These are phyloP conservation scores for Choloepus didactylus DNA, from an alignment of 2,797 vertebrate species.

Conservation along the genomic window DNA sequence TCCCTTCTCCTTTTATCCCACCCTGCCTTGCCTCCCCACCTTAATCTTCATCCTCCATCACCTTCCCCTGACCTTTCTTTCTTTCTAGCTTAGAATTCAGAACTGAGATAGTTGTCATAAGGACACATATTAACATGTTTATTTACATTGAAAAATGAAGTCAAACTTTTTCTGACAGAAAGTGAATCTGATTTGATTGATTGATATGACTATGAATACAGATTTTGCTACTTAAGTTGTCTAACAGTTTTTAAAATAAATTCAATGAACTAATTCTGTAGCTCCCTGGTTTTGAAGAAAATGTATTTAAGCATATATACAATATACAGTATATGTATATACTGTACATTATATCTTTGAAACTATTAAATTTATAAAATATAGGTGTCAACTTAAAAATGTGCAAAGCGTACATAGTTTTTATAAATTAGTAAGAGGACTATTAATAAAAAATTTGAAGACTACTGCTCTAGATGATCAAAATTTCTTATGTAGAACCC, in stretches of 20 bases:
- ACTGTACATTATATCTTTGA: background rate
- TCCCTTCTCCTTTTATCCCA: background rate
- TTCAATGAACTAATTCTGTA: constrained; percentile 35
- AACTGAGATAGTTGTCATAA: background rate
- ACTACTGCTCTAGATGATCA: constrained; percentile 2
- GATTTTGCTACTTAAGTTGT: constrained; percentile 30
- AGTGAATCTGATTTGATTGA: constrained; percentile 26
- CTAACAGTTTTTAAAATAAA: constrained; percentile 47
- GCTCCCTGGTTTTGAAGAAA: constrained; percentile 6
- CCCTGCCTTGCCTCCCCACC: background rate
- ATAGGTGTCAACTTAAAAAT: background rate
- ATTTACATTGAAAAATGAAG: constrained; percentile 54
- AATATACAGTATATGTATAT: background rate
- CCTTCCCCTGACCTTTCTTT: background rate
- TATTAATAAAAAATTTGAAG: constrained; percentile 21
- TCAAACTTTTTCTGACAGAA: constrained; percentile 27
- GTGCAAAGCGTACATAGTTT: background rate
- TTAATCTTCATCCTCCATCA: background rate
- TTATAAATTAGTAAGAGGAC: constrained; percentile 38
- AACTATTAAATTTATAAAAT: constrained; percentile 33
- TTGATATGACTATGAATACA: background rate
- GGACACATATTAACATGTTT: constrained; percentile 11
- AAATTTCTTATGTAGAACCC: constrained; percentile 31
- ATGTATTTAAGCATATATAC: constrained; percentile 10
- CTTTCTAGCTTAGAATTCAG: constrained; percentile 27